These are phyloP conservation scores for Sialia sialis DNA, from an alignment of 2,113 vertebrate species.

Conservation along the genomic window DNA sequence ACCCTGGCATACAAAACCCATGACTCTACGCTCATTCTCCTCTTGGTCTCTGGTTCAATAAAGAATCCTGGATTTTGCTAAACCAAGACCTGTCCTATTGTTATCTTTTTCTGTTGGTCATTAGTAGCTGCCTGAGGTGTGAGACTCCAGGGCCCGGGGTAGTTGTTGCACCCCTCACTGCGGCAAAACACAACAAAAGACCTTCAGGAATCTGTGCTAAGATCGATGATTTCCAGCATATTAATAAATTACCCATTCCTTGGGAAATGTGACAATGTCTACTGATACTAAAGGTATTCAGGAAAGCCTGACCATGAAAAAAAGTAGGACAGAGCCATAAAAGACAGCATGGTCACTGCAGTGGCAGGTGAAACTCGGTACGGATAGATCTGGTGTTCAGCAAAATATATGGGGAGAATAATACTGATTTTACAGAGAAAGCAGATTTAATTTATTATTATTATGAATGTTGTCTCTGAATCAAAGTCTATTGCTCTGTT, in stretches of 20 bases:
- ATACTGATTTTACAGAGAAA: neutral
- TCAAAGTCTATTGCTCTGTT: neutral
- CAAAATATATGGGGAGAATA: neutral
- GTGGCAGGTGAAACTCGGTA: neutral
- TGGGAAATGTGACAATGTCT: neutral
- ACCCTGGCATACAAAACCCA: neutral
- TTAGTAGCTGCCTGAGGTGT: neutral
- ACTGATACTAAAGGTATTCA: neutral
- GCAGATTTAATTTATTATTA: neutral
- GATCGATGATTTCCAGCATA: neutral
- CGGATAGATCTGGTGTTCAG: neutral
- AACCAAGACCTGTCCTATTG: neutral
- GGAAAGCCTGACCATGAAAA: neutral
- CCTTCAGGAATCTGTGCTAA: neutral
- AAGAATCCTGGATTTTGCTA: neutral
- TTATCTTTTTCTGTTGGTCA: neutral
- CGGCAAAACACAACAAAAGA: neutral
- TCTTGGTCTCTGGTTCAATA: too few species aligned
- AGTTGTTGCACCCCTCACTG: neutral
- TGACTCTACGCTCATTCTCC: too few species aligned
- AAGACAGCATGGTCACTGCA: neutral
- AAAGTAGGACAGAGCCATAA: neutral
- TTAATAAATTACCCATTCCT: neutral
- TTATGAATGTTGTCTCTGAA: neutral
- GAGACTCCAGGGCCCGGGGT: too few species aligned